Conservation (phyloP, 2,888 invertebrate genomes). For the Troides helena region DNA sequence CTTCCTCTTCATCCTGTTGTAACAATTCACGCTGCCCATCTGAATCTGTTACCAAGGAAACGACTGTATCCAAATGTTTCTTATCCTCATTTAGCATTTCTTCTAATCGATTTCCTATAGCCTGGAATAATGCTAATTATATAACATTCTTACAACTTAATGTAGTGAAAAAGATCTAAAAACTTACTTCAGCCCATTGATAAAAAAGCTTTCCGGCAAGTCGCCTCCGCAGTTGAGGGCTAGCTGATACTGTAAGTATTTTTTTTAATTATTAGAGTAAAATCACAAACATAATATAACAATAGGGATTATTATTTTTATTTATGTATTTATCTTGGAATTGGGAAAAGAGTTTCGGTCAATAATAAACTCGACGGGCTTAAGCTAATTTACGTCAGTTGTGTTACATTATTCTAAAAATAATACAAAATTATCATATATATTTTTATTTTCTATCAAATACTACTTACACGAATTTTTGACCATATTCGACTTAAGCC, state of each 20-base stretch:
- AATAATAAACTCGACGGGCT: too few species aligned
- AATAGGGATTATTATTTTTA: too few species aligned
- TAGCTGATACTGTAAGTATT: constrained; percentile 56
- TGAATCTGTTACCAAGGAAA: constrained; percentile 85
- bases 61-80: constrained; percentile 84
- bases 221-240: constrained; percentile 74
- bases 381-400: too few species aligned
- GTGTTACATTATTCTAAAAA: too few species aligned
- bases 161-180: neutral
- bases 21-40: constrained; percentile 88
- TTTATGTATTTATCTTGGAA: too few species aligned
- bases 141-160: neutral
- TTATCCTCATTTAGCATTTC: constrained; percentile 93
- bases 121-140: constrained; percentile 51
- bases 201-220: constrained; percentile 98
- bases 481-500: constrained; percentile 92
- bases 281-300: too few species aligned
- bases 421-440: too few species aligned
- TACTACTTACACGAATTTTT: constrained; percentile 62
- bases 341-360: too few species aligned
- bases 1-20: constrained; percentile 95
- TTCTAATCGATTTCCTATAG: constrained; percentile 93
- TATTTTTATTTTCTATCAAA: neutral
- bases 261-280: neutral
- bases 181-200: constrained; percentile 93